Evolutionary conservation across 2,113 vertebrate genomes (phyloP).

Genomic region (Haemorhous mexicanus): DNA sequence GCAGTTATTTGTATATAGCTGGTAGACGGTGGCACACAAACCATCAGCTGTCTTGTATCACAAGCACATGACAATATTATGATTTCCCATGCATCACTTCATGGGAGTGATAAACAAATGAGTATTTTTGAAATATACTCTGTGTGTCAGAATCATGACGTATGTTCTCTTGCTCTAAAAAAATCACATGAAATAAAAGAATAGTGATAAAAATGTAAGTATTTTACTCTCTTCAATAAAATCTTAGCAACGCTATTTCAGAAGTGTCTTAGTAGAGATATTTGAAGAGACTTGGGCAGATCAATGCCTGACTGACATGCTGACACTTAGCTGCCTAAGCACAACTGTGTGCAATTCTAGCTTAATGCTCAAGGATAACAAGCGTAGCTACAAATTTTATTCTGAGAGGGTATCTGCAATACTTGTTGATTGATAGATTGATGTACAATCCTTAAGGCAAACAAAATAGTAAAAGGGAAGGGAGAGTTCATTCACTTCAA

Average conservation of each 20-base stretch:
- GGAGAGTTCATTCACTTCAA: not conserved
- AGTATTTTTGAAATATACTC: not conserved
- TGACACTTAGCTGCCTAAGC: not conserved
- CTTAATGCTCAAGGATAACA: not conserved
- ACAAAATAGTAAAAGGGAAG: not conserved
- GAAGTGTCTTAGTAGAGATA: not conserved
- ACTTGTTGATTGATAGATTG: not conserved
- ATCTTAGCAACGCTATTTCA: not conserved
- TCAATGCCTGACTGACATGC: not conserved
- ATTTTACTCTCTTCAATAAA: not conserved
- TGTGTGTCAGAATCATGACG: not conserved
- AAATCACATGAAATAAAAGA: not conserved
- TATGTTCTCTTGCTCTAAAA: not conserved
- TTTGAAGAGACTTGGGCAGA: not conserved
- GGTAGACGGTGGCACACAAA: not conserved
- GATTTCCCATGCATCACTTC: not conserved
- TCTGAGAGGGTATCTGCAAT: not conserved
- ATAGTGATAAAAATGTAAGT: not conserved
- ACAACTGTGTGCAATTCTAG: not conserved
- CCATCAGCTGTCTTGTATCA: not conserved
- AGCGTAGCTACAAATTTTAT: not conserved
- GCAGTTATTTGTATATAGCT: not conserved
- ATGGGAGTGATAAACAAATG: not conserved
- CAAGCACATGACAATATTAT: conserved; percentile 21
- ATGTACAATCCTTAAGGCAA: not conserved